Conservation (phyloP, 2,888 invertebrate species). For the Apotomis betuletana region DNA sequence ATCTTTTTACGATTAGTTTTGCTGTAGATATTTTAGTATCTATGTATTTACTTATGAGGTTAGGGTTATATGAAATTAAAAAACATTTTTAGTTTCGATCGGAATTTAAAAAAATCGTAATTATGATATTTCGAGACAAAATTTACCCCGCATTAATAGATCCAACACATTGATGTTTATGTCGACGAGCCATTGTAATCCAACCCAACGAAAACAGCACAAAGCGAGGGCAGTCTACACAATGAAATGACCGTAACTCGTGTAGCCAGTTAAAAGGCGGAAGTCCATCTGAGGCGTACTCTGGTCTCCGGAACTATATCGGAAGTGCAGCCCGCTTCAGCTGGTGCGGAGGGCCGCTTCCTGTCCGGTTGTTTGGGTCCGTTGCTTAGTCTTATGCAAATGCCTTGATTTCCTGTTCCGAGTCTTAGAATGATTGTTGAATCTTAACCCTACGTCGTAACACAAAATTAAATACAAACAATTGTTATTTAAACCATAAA, state of each 20-base stretch:
- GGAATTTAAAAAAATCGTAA: too few relatives aligned
- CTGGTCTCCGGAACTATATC: slow-evolving; percentile 55
- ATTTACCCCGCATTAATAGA: background rate
- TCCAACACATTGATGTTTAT: background rate
- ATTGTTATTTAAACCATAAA: too few relatives aligned
- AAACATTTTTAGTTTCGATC: too few relatives aligned
- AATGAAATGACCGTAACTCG: slow-evolving; percentile 49
- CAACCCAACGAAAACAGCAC: slow-evolving; percentile 5
- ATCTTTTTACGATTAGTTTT: too few relatives aligned
- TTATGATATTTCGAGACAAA: background rate
- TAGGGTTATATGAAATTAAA: too few relatives aligned
- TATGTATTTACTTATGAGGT: too few relatives aligned
- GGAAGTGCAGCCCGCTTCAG: slow-evolving; percentile 69
- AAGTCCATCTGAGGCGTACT: slow-evolving; percentile 74
- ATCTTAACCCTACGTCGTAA: background rate
- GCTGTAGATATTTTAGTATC: too few relatives aligned
- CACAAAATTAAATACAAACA: background rate
- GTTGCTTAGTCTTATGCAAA: slow-evolving; percentile 56
- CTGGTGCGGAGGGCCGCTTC: slow-evolving; percentile 63
- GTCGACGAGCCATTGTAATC: slow-evolving; percentile 13
- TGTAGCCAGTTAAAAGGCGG: slow-evolving; percentile 72
- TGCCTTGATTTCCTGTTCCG: slow-evolving; percentile 40
- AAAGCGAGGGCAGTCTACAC: slow-evolving; percentile 42
- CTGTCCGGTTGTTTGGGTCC: slow-evolving; percentile 55
- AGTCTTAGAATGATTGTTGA: slow-evolving; percentile 24